Evolutionary conservation across 1,140 invertebrate species (phyloP), one percentile per base, ranked within the genome.

Genomic region (Coenobita brevimanus): DNA sequence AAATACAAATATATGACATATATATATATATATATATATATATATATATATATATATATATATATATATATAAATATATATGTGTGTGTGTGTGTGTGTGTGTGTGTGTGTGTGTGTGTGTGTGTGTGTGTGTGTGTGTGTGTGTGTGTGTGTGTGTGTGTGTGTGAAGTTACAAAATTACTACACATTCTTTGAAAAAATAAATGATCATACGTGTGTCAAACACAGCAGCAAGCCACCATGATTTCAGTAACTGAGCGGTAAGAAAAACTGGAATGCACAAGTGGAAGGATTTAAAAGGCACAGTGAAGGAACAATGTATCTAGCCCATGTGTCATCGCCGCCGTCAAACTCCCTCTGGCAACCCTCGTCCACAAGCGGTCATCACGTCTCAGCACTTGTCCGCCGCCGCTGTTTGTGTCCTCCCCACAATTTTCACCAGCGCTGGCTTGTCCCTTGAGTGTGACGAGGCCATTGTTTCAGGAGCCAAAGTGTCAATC

Each of bases 391-490:
- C 46, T 50, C 30, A 17, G 30, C 67, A 71, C 36, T 33, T 71
- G 27, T 50, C 46, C 46, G 17, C 6, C 46, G 6, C 17, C 17
- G 6, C 46, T 50, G 46, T 24, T 33, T 62, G 13, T 46, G 38
- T 67, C n/a, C n/a, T 27, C 36, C 33, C 46, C 62, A 69, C 41
- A 67, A 24, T 76, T 83, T 57, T 64, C n/a, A n/a, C 38, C 13
- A 8, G 41, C 69, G 41, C 4, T 71, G 64, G 64, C 6, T 24
- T 27, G 4, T 50, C 17, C 41, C 36, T 30, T 50, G 21, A 46
- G 13, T 41, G 30, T 36, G 62, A 83, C 81, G 69, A 46, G 15
- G 67, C 81, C 43, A 71, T 71, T 69, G 81, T 82, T 82, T 82
- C 67, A 71, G 67, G 36, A n/a, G 38, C 24, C 81, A 71, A 82